These are phyloP conservation scores for Muscicapa striata DNA, from an alignment of 2,797 vertebrate genomes.

Conservation along the genomic window DNA sequence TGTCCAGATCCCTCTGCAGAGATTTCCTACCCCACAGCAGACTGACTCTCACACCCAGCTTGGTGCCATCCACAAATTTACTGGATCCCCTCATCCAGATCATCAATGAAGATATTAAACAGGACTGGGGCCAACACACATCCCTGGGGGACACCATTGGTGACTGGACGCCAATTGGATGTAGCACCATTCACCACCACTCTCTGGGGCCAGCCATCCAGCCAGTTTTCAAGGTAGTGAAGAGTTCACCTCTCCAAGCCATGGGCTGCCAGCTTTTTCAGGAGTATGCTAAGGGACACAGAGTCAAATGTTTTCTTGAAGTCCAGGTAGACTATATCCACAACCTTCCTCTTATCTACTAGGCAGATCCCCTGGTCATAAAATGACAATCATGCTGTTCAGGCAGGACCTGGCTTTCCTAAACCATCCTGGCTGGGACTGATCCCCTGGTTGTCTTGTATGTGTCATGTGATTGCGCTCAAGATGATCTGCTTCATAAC, in stretches of 20 bases:
- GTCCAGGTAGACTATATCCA: background rate
- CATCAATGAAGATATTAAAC: background rate
- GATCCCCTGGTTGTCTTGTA: background rate
- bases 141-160: background rate
- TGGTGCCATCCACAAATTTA: background rate
- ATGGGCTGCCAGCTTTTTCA: background rate
- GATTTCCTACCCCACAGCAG: background rate
- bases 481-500: background rate
- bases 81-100: background rate
- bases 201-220: background rate
- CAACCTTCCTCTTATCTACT: background rate
- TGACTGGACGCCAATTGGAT: fast-evolving
- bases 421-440: background rate
- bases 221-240: background rate
- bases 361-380: background rate
- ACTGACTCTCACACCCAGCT: background rate
- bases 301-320: background rate
- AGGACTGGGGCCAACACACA: background rate
- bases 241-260: background rate
- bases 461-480: background rate
- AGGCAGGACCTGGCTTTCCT: background rate
- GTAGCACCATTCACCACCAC: background rate
- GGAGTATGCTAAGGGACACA: background rate
- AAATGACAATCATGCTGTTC: background rate
- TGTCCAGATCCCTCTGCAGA: background rate